These are phyloP conservation scores for Noctilio leporinus DNA, from an alignment of 2,113 vertebrate genomes.

Conservation along the genomic window DNA sequence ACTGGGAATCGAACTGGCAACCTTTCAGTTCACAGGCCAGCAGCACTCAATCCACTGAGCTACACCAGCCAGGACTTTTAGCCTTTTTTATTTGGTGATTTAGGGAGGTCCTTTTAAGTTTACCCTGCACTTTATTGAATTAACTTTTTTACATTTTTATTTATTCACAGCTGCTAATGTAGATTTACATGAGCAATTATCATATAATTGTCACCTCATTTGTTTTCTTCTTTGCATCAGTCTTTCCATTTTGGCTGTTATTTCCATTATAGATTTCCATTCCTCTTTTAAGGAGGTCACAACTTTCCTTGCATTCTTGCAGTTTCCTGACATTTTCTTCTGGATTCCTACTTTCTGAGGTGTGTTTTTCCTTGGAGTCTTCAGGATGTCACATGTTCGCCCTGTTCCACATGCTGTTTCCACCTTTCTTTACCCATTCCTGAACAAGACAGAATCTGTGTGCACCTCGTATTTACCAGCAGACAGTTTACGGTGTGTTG, in stretches of 20 bases:
- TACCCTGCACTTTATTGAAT: not conserved
- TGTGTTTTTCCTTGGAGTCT: not conserved
- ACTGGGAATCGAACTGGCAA: too few relatives aligned
- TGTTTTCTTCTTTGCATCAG: not conserved
- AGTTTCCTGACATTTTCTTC: not conserved
- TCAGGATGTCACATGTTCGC: not conserved
- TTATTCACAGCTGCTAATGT: not conserved
- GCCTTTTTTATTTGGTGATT: not conserved
- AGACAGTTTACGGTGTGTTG: rapidly evolving
- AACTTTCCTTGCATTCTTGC: not conserved
- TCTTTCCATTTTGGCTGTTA: not conserved
- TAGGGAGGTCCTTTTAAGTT: not conserved
- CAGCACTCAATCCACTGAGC: too few relatives aligned
- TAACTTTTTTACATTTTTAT: not conserved
- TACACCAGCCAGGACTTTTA: too few relatives aligned
- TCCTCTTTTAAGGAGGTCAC: slow-evolving; percentile 37
- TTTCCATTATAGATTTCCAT: slow-evolving; percentile 12
- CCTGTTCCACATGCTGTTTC: too few relatives aligned
- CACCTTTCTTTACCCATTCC: not conserved
- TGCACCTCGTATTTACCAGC: not conserved
- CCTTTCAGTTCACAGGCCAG: too few relatives aligned
- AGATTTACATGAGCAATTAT: not conserved
- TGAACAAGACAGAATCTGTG: not conserved
- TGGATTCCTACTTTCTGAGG: not conserved
- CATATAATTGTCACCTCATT: not conserved